Evolutionary conservation across 1,140 invertebrate species (phyloP).

Genomic region (Sipha flava): DNA sequence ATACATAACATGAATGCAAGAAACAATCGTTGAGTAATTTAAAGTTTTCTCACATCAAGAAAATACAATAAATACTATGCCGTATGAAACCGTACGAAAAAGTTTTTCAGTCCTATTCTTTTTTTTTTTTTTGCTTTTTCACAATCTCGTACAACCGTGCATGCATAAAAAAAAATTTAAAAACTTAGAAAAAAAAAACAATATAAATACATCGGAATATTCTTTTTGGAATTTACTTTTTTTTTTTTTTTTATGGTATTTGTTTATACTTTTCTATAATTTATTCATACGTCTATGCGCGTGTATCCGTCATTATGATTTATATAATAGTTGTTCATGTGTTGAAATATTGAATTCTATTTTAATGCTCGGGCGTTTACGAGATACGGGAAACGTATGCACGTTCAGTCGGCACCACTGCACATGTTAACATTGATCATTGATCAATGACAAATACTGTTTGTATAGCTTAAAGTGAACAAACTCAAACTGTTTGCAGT

Average conservation of each 20-base stretch:
- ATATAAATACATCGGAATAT: too few relatives aligned
- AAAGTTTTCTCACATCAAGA: neutral
- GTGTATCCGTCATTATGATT: neutral
- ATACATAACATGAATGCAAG: neutral
- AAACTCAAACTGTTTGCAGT: too few relatives aligned
- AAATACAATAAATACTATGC: neutral
- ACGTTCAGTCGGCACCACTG: neutral
- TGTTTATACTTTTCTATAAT: neutral
- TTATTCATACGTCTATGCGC: neutral
- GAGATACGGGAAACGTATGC: neutral
- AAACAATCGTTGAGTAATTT: conserved; percentile 17
- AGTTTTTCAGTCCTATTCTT: neutral
- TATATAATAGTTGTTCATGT: neutral
- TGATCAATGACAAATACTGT: too few relatives aligned
- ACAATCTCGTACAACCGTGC: too few relatives aligned
- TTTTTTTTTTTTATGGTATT: neutral
- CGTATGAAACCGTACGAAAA: neutral
- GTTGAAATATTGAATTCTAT: neutral
- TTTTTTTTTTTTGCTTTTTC: too few relatives aligned
- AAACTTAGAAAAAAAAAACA: too few relatives aligned
- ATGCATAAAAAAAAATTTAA: neutral
- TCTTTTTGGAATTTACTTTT: neutral
- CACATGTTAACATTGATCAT: neutral
- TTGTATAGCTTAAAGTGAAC: too few relatives aligned
- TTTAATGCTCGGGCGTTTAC: neutral